Conservation (phyloP, 2,113 vertebrate species). For the Oostethus manadensis region DNA sequence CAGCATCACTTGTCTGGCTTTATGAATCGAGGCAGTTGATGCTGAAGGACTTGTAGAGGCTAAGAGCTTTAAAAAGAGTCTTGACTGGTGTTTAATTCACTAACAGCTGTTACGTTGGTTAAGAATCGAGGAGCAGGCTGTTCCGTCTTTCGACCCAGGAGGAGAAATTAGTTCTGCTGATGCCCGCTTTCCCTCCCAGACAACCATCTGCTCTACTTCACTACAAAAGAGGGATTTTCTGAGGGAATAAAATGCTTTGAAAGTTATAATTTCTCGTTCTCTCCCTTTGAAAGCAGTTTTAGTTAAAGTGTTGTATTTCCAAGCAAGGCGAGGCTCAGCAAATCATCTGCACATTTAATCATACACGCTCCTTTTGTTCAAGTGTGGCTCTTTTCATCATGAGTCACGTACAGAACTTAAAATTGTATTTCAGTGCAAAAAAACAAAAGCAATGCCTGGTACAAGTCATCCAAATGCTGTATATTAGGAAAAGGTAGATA, state of each 20-base stretch:
- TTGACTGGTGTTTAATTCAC: conserved; percentile 95
- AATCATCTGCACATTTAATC: conserved; percentile 45
- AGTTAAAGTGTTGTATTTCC: conserved; percentile 77
- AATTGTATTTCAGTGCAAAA: background rate
- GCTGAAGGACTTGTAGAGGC: conserved; percentile 48
- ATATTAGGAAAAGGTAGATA: no score
- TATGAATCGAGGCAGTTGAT: conserved; percentile 31
- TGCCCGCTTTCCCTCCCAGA: conserved; percentile 84
- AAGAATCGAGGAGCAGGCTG: conserved; percentile 45
- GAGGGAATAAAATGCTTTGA: conserved; percentile 77
- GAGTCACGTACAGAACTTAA: conserved; percentile 11
- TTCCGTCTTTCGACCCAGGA: conserved; percentile 85
- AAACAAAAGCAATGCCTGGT: background rate
- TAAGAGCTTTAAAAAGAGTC: conserved; percentile 96
- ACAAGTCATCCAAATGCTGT: no score
- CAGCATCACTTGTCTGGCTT: conserved; percentile 20
- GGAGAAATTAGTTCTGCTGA: conserved; percentile 98
- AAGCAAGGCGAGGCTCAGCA: conserved; percentile 34
- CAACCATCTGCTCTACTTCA: conserved; percentile 97
- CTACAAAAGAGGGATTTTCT: conserved; percentile 98
- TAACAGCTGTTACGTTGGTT: conserved; percentile 85
- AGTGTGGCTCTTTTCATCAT: conserved; percentile 32
- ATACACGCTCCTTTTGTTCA: conserved; percentile 37
- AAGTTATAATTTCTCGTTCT: conserved; percentile 64
- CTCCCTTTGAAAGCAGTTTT: conserved; percentile 75